Conservation (phyloP, 2,888 invertebrate species). For the Seira ritae region DNA sequence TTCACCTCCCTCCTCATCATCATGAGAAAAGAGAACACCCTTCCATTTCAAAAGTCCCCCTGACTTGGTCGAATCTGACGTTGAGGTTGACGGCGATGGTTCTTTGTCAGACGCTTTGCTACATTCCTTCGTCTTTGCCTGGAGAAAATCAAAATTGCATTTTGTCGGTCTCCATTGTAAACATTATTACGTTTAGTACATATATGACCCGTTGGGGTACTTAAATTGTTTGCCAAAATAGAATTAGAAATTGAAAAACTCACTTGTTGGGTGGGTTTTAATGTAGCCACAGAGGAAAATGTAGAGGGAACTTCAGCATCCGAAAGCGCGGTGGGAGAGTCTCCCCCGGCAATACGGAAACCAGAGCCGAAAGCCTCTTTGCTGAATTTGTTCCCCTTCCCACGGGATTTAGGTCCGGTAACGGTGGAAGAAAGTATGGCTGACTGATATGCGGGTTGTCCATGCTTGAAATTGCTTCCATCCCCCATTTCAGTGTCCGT, state of each 20-base stretch:
- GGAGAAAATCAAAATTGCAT: neutral
- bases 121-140: slow-evolving; percentile 39
- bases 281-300: slow-evolving; percentile 24
- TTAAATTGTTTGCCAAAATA: neutral
- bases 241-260: slow-evolving; percentile 22
- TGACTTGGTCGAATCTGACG: slow-evolving; percentile 54
- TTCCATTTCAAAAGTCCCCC: slow-evolving; percentile 85
- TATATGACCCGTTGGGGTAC: too few species aligned
- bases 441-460: slow-evolving; percentile 73
- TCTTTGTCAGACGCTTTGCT: slow-evolving; percentile 35
- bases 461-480: slow-evolving; percentile 70
- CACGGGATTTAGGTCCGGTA: slow-evolving; percentile 45
- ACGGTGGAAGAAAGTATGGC: slow-evolving; percentile 69
- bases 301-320: slow-evolving; percentile 70
- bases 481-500: slow-evolving; percentile 63
- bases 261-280: slow-evolving; percentile 60
- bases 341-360: slow-evolving; percentile 62
- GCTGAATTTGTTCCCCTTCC: slow-evolving; percentile 56
- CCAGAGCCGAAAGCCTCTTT: slow-evolving; percentile 66
- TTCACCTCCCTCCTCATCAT: slow-evolving; percentile 77
- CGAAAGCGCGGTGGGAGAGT: slow-evolving; percentile 64
- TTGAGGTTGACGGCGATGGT: slow-evolving; percentile 55
- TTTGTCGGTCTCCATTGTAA: too few species aligned
- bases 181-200: slow-evolving; percentile 6
- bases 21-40: slow-evolving; percentile 84